phyloP scores from a whole-genome alignment of 2,797 vertebrate species.

The Graptemys geographica region DNA sequence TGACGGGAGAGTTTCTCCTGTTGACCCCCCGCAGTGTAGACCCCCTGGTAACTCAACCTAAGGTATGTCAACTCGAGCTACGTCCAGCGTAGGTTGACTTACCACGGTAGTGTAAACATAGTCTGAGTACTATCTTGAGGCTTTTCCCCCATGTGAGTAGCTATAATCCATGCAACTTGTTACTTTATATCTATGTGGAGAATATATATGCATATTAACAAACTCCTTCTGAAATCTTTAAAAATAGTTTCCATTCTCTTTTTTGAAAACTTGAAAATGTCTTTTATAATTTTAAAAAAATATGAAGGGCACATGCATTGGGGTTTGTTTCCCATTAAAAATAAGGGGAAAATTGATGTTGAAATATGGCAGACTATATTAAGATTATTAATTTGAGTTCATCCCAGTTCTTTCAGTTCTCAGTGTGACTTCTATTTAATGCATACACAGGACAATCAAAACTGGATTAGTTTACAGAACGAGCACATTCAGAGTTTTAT shows the following conservation, averaged over 20 bases:
- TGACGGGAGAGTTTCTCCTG: too few relatives aligned
- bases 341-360: conserved; percentile 27
- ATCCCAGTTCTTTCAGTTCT: conserved; percentile 55
- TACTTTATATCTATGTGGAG: conserved; percentile 1
- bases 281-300: conserved; percentile 55
- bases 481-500: conserved; percentile 49
- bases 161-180: conserved; percentile 15
- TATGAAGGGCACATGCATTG: background rate
- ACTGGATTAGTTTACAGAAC: conserved; percentile 62
- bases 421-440: conserved; percentile 71
- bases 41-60: too few relatives aligned
- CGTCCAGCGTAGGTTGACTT: too few relatives aligned
- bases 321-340: conserved; percentile 45
- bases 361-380: conserved; percentile 60
- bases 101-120: too few relatives aligned
- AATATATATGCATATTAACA: background rate
- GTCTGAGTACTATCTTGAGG: background rate
- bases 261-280: background rate
- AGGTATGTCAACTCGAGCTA: too few relatives aligned
- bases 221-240: background rate
- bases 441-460: conserved; percentile 61
- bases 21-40: too few relatives aligned
- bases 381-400: conserved; percentile 74
- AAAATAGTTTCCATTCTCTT: conserved; percentile 35
- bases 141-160: background rate